Evolutionary conservation across 2,113 vertebrate species (phyloP).

Genomic region (Colistium nudipinnis): DNA sequence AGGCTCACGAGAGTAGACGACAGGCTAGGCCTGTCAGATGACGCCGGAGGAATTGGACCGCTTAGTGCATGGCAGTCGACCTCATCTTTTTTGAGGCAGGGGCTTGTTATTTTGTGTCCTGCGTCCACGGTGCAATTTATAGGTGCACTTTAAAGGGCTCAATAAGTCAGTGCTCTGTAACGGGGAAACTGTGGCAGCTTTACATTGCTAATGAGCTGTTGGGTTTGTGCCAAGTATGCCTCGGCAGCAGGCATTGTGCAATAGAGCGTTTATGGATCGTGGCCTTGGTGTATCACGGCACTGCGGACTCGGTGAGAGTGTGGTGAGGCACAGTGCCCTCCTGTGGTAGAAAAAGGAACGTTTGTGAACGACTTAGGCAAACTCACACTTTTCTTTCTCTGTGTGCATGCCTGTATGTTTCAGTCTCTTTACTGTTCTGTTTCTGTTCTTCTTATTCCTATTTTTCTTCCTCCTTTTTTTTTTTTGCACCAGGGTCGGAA

Average conservation of each 20-base stretch:
- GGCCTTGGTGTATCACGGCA: constrained; percentile 61
- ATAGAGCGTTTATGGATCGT: constrained; percentile 65
- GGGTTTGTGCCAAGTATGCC: constrained; percentile 51
- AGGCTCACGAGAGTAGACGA: constrained; percentile 21
- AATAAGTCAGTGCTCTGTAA: constrained; percentile 55
- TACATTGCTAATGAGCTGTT: constrained; percentile 73
- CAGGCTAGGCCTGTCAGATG: constrained; percentile 6
- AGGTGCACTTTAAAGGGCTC: constrained; percentile 56
- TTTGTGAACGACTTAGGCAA: constrained; percentile 19
- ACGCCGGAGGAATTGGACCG: constrained; percentile 16
- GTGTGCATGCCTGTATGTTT: constrained; percentile 31
- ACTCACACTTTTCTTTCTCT: constrained; percentile 40
- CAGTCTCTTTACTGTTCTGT: constrained; percentile 8
- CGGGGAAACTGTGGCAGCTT: constrained; percentile 60
- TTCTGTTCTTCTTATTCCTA: constrained; percentile 9
- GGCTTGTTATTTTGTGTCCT: constrained; percentile 21
- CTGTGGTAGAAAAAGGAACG: constrained; percentile 64
- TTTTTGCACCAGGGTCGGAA: constrained; percentile 86
- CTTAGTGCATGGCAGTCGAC: constrained; percentile 19
- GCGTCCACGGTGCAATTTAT: constrained; percentile 50
- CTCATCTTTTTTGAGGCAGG: constrained; percentile 27
- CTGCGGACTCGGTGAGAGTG: constrained; percentile 54
- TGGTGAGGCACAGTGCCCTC: constrained; percentile 68
- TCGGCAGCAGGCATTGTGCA: constrained; percentile 60
- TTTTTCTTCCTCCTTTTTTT: too few species aligned